Conservation (phyloP, 2,797 vertebrate genomes). For the Hemibagrus guttatus region DNA sequence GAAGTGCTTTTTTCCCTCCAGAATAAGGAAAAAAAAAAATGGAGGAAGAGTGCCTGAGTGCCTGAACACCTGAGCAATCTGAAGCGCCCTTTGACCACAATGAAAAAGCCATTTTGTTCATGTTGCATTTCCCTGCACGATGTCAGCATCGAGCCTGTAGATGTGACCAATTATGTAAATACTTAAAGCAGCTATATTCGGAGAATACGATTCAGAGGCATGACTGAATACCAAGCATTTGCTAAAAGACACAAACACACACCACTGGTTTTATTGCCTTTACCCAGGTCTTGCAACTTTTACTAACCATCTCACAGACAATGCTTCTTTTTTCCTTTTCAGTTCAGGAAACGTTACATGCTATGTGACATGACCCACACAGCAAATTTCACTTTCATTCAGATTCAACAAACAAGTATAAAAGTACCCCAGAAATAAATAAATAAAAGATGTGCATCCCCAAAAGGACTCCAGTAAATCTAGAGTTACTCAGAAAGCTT, state of each 20-base stretch:
- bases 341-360: background rate
- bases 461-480: too few relatives aligned
- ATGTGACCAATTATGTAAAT: slow-evolving; percentile 13
- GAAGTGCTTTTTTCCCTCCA: background rate
- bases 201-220: background rate
- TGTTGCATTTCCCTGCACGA: background rate
- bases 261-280: background rate
- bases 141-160: background rate
- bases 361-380: background rate
- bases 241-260: slow-evolving; percentile 1
- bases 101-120: background rate
- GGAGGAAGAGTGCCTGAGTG: background rate
- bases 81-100: background rate
- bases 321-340: background rate
- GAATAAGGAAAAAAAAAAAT: background rate
- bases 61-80: background rate
- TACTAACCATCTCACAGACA: background rate
- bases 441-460: too few relatives aligned
- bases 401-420: background rate
- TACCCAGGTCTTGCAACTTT: background rate
- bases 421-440: too few relatives aligned
- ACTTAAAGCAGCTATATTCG: background rate
- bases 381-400: background rate
- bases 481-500: too few relatives aligned
- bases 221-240: background rate